These are phyloP conservation scores for Diploptera punctata DNA, from an alignment of 2,888 invertebrate species.

Conservation along the genomic window DNA sequence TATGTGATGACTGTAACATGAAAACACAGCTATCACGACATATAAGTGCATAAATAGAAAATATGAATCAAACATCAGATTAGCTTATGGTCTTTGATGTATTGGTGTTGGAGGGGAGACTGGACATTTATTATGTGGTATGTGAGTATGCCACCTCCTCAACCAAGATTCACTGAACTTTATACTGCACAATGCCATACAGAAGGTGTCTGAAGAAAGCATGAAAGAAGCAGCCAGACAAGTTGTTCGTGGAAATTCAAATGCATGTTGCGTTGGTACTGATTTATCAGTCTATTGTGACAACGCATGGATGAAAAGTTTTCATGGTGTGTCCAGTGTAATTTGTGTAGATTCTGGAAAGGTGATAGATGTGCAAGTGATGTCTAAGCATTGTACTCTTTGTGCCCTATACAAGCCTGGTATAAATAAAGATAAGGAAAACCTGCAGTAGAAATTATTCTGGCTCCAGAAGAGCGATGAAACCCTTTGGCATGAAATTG, in stretches of 20 bases:
- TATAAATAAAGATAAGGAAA: background rate
- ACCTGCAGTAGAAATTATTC: too few species aligned
- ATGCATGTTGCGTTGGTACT: background rate
- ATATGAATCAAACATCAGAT: background rate
- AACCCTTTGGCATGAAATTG: too few species aligned
- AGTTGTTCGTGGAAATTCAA: background rate
- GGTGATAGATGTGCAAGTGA: background rate
- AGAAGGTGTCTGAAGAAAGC: background rate
- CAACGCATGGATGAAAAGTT: background rate
- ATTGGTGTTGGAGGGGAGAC: background rate
- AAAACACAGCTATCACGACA: background rate
- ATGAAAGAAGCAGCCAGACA: slow-evolving; percentile 6
- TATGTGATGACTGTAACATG: background rate
- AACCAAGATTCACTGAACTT: too few species aligned
- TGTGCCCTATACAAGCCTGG: slow-evolving; percentile 13
- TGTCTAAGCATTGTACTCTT: too few species aligned
- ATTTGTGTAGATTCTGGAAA: too few species aligned
- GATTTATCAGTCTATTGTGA: background rate
- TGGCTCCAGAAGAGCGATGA: too few species aligned
- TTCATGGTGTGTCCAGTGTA: background rate
- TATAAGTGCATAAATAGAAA: background rate
- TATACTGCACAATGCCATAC: background rate
- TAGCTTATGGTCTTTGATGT: too few species aligned
- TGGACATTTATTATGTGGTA: too few species aligned
- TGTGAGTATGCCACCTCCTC: too few species aligned